These are phyloP conservation scores for Lithobates sylvaticus DNA, from an alignment of 2,797 vertebrate genomes.

Conservation along the genomic window DNA sequence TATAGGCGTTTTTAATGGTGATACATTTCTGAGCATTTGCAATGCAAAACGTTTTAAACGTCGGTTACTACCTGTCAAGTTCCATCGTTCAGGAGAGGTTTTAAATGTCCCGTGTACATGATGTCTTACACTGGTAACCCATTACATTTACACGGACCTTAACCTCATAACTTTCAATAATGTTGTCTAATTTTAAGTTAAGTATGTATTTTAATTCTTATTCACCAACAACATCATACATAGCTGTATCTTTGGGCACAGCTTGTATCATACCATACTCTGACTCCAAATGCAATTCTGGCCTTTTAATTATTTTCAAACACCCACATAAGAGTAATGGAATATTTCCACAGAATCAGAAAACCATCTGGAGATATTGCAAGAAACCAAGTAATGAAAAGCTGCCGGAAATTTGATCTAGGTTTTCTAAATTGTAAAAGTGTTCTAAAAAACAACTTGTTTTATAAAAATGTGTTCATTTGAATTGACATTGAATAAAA, in stretches of 20 bases:
- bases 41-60: no score
- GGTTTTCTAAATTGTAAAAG: background rate
- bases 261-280: background rate
- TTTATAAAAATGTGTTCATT: background rate
- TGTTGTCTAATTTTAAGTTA: background rate
- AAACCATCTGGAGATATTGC: constrained; percentile 3
- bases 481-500: background rate
- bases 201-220: background rate
- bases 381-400: background rate
- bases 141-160: no score
- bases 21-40: no score
- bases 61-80: no score
- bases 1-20: no score
- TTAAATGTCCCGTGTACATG: no score
- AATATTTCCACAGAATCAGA: background rate
- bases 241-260: background rate
- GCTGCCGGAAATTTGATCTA: background rate
- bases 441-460: background rate
- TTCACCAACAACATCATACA: background rate
- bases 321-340: background rate
- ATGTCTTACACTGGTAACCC: no score
- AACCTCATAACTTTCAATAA: no score
- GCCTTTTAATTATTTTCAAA: constrained; percentile 2
- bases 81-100: no score
- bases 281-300: background rate